Conservation (phyloP, 2,888 invertebrate genomes). For the Nomada lathburiana region DNA sequence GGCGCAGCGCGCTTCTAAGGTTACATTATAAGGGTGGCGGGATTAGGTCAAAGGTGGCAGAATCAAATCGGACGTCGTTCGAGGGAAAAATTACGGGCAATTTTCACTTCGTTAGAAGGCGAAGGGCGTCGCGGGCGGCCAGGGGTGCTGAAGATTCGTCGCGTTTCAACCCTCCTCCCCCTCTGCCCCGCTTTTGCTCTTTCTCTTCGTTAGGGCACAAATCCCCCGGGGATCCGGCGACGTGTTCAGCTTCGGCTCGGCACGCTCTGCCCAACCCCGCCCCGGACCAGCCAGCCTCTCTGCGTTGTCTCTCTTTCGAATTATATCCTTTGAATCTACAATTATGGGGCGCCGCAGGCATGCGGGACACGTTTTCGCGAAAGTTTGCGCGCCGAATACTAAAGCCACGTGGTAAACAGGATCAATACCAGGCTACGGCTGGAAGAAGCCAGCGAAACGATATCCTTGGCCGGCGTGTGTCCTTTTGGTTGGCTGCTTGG, state of each 20-base stretch:
- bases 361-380: constrained; percentile 81
- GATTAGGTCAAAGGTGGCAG: constrained; percentile 16
- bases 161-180: not conserved
- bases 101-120: constrained; percentile 82
- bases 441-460: constrained; percentile 64
- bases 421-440: constrained; percentile 78
- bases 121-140: constrained; percentile 42
- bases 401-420: constrained; percentile 81
- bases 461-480: constrained; percentile 63
- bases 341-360: constrained; percentile 81
- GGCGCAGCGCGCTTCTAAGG: not conserved
- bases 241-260: constrained; percentile 20
- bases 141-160: not conserved
- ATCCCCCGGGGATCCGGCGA: constrained; percentile 68
- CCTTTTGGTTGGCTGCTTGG: constrained; percentile 61
- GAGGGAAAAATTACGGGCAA: constrained; percentile 77
- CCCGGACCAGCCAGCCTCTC: constrained; percentile 1
- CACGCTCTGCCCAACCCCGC: constrained; percentile 19
- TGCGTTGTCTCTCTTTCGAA: constrained; percentile 73
- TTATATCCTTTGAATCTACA: constrained; percentile 85
- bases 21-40: not conserved
- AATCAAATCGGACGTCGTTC: constrained; percentile 59
- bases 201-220: constrained; percentile 22
- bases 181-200: not conserved
- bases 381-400: constrained; percentile 83